Conservation (phyloP, 2,797 vertebrate species). For the Phrynocephalus vlangalii region DNA sequence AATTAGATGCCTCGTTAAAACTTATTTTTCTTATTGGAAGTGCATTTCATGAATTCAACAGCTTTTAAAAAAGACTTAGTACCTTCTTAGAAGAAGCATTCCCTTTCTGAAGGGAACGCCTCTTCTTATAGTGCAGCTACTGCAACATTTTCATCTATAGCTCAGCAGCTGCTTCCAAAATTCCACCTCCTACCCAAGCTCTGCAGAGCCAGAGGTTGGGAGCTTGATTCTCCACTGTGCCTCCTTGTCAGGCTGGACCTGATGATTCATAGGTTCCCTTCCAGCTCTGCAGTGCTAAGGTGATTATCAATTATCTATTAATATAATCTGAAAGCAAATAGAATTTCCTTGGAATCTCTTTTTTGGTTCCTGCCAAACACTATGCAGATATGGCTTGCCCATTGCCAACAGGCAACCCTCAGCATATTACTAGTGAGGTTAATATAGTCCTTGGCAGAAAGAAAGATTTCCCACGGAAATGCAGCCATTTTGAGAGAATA, state of each 20-base stretch:
- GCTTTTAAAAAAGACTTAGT: too few species aligned
- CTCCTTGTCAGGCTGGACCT: too few species aligned
- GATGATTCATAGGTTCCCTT: too few species aligned
- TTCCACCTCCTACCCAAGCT: too few species aligned
- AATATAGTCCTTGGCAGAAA: not conserved
- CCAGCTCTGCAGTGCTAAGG: too few species aligned
- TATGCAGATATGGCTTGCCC: not conserved
- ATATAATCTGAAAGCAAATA: not conserved
- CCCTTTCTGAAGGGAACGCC: not conserved
- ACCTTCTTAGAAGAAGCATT: not conserved
- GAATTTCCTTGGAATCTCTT: not conserved
- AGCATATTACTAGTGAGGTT: not conserved
- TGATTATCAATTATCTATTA: too few species aligned
- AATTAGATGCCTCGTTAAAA: too few species aligned
- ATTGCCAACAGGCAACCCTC: not conserved
- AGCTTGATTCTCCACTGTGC: too few species aligned
- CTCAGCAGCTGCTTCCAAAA: too few species aligned
- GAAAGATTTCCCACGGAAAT: not conserved
- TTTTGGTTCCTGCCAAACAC: not conserved
- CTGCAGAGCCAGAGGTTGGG: too few species aligned
- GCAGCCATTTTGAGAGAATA: conserved; percentile 33
- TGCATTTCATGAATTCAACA: too few species aligned
- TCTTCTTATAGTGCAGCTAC: not conserved
- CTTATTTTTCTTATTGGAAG: too few species aligned
- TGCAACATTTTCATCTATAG: not conserved